Base-by-base conservation (phyloP, 2,888 invertebrate species). In the Spicauda simplicius region DNA sequence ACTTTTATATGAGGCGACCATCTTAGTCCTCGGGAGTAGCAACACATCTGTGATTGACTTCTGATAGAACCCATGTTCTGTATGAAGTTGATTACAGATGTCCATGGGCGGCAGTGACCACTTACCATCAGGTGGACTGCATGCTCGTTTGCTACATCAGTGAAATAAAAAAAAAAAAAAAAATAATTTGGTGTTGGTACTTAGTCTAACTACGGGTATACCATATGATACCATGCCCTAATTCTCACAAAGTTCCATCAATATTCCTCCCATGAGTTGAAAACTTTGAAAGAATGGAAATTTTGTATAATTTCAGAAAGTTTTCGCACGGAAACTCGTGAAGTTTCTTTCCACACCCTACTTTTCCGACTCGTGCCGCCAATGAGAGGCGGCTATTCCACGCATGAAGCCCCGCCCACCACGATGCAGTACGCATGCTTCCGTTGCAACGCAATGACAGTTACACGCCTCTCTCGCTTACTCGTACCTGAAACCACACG, bases 361-460 rank as follows among this genome's bases (percentile, higher is more conserved):
- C 89, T 83, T 82, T 77, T 74, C 76, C 74, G 75, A 82, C 77
- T 78, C 54, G 33, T n/a, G 7, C 72, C 71, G 67, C 93, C 93
- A 93, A 93, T 93, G 81, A 78, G 73, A 74, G 73, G 74, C 74
- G 80, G 70, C 75, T 74, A 79, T 80, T 74, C 70, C 79, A 86
- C 87, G 86, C 86, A 86, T 72, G 72, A 80, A 78, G 85, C 90
- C 84, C 86, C 91, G 85, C 91, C 93, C 87, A 73, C 81, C 73
- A 79, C 80, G 81, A 83, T 91, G 90, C 90, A 91, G 77, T 88
- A 88, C 92, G 93, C 92, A 90, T 88, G 89, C 86, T 84, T 85
- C 74, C 74, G 80, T 75, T 84, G 86, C 87, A 85, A 77, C 83
- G 85, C 75, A 81, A 80, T 76, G 72, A 76, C 75, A 76, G 67